These are phyloP conservation scores for Hephaestus fuliginosus DNA, from an alignment of 2,797 vertebrate genomes.

Conservation along the genomic window DNA sequence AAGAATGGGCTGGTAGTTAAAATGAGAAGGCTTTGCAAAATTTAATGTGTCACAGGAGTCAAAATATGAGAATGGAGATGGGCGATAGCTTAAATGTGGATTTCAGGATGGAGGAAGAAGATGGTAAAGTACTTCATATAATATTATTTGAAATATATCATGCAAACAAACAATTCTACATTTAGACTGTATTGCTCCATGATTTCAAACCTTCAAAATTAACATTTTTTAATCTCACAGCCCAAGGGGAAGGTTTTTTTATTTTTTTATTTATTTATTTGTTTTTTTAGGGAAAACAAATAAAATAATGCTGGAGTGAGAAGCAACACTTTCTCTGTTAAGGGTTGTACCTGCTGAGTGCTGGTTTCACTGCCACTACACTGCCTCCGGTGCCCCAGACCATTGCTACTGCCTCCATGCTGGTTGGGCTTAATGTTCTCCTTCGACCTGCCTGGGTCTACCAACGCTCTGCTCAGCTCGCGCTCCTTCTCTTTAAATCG, in stretches of 20 bases:
- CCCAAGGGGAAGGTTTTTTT: too few species aligned
- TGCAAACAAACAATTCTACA: not conserved
- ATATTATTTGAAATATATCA: not conserved
- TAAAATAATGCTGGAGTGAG: too few species aligned
- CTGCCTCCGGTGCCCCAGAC: constrained; percentile 80
- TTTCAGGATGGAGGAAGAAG: not conserved
- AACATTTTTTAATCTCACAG: too few species aligned
- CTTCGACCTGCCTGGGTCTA: constrained; percentile 70
- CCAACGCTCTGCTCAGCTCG: constrained; percentile 55
- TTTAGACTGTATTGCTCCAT: not conserved
- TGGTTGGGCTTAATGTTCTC: constrained; percentile 82
- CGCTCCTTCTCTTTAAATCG: constrained; percentile 78
- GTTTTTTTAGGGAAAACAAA: too few species aligned
- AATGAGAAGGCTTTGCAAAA: not conserved
- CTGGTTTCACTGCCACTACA: constrained; percentile 76
- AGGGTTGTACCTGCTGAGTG: constrained; percentile 76
- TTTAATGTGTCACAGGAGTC: not conserved
- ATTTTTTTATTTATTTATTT: too few species aligned
- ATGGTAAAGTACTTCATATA: not conserved
- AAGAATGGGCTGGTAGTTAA: not conserved
- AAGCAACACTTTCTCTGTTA: not conserved
- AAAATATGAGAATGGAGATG: constrained; percentile 13
- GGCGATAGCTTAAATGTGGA: not conserved
- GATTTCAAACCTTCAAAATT: not conserved
- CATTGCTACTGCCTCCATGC: constrained; percentile 76